Base-by-base conservation (phyloP, 2,113 vertebrate species). In the Nannospalax galili region DNA sequence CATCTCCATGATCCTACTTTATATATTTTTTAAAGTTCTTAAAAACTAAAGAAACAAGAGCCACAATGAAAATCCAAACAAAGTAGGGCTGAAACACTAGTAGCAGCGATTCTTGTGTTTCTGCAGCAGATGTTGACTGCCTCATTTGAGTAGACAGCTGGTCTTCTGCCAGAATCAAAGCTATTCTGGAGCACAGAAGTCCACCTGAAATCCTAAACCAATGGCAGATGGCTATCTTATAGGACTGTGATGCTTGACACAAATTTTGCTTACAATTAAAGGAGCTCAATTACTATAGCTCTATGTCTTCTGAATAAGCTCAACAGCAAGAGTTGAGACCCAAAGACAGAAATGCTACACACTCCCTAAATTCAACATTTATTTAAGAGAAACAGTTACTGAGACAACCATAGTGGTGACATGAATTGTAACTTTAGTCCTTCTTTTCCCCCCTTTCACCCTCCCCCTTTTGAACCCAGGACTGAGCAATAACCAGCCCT, bases 221-320 rank as follows among this genome's bases (percentile, higher is more conserved):
- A 78, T 42, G 96, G 69, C 95, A 98, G 95, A 95, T 37, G 37
- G 96, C 2, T 95, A 92, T 96, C 84, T 95, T 92, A 67, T 42
- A 96, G 94, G 78, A 92, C 52, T 58, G 90, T 91, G 88, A 93
- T 20, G 79, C 94, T 84, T 89, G n/a, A 81, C 69, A 96, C 92
- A 97, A 94, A 97, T 88, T 93, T 95, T 97, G 78, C 8, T 93
- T 94, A 92, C 3, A 96, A 72, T 1, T 19, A 90, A 97, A 98
- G 96, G 81, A 96, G 95, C 37, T 64, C 45, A 96, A 81, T n/a
- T 96, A 96, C 64, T 75, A 16, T 56, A 84, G 19, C 86, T 30
- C 0, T 85, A 80, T 87, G 40, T 60, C 28, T 84, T 0, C 0
- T 20, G n/a, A 45, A 90, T 1, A 88, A 92, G 62, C 19, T 48